Evolutionary conservation across 2,113 vertebrate species (phyloP).

Genomic region (Daphoenositta chrysoptera): DNA sequence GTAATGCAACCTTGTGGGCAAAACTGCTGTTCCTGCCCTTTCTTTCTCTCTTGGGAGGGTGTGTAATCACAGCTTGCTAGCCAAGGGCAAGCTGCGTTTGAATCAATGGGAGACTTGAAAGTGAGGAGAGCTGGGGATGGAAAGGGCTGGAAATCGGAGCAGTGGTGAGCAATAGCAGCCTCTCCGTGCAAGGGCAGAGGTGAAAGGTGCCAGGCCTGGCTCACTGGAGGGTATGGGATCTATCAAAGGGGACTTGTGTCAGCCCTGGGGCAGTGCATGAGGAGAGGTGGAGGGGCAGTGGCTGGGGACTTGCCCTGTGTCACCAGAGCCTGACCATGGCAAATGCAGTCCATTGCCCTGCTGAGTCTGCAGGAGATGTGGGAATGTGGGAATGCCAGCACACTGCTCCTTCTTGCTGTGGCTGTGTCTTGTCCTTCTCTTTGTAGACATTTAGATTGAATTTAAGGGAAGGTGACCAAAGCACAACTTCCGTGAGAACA

Average conservation of each 20-base stretch:
- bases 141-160: not conserved
- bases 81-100: not conserved
- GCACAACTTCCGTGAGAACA: not conserved
- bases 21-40: not conserved
- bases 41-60: not conserved
- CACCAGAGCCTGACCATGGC: not conserved
- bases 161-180: not conserved
- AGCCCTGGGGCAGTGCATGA: not conserved
- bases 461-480: not conserved
- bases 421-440: not conserved
- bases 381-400: not conserved
- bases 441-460: fast-evolving
- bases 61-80: not conserved
- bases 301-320: fast-evolving
- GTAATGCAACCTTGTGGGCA: not conserved
- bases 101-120: not conserved
- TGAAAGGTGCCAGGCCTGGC: not conserved
- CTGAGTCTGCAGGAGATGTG: not conserved
- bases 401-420: not conserved
- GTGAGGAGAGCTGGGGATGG: not conserved
- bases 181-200: not conserved
- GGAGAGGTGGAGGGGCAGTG: not conserved
- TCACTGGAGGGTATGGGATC: not conserved
- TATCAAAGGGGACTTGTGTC: not conserved
- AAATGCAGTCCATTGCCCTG: not conserved